Evolutionary conservation across 2,797 vertebrate species (phyloP).

Genomic region (Stomatorhinus walkeri): DNA sequence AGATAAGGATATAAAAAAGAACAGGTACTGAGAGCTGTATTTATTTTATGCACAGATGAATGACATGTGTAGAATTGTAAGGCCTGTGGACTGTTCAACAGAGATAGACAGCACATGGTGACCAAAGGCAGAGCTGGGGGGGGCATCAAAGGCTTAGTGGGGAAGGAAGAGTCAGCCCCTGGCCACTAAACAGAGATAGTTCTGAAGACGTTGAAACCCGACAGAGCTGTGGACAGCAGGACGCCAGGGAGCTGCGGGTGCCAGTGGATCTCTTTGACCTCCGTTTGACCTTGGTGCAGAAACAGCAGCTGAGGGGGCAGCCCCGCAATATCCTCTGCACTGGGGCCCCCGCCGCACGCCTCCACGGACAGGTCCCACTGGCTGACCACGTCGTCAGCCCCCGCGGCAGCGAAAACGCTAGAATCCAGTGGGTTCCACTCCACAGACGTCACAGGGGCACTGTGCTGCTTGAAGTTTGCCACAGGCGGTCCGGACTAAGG

Average conservation of each 20-base stretch:
- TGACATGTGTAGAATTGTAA: neutral
- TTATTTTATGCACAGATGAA: neutral
- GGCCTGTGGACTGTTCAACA: neutral
- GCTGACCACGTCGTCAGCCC: slow-evolving; percentile 76
- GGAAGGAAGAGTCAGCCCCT: neutral
- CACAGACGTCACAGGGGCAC: slow-evolving; percentile 77
- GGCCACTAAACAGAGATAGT: slow-evolving; percentile 72
- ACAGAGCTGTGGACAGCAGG: slow-evolving; percentile 74
- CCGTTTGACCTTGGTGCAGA: slow-evolving; percentile 83
- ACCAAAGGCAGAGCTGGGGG: neutral
- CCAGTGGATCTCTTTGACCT: slow-evolving; percentile 91
- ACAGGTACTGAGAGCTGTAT: neutral
- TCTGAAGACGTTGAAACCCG: slow-evolving; percentile 81
- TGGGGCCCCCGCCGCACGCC: slow-evolving; percentile 64
- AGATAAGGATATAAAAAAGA: neutral
- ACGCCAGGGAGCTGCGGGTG: slow-evolving; percentile 78
- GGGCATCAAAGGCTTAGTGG: neutral
- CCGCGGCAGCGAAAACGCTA: slow-evolving; percentile 78
- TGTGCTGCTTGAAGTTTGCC: slow-evolving; percentile 86
- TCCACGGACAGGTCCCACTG: slow-evolving; percentile 90
- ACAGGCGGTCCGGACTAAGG: slow-evolving; percentile 65
- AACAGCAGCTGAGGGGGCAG: slow-evolving; percentile 85
- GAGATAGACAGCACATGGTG: neutral
- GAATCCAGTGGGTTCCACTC: slow-evolving; percentile 82
- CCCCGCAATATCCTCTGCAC: slow-evolving; percentile 54